These are phyloP conservation scores for Lamellibrachia luymesi DNA, from an alignment of 1,140 invertebrate genomes.

Conservation along the genomic window DNA sequence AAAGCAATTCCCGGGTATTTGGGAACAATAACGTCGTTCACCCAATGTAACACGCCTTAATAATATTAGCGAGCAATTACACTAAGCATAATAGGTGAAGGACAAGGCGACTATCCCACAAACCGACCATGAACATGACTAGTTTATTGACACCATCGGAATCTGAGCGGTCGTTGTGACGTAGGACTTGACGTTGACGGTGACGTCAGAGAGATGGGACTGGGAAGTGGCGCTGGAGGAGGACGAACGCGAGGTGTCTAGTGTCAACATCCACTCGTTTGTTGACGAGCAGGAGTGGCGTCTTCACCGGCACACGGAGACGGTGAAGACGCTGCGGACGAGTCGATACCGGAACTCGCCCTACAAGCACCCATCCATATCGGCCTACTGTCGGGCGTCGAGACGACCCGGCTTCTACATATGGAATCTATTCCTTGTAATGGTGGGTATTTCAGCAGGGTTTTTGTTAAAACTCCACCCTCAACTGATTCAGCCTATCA, in stretches of 20 bases:
- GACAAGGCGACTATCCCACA: too few relatives aligned
- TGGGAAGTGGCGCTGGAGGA: conserved; percentile 53
- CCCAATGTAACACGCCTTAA: too few relatives aligned
- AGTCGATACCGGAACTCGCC: conserved; percentile 41
- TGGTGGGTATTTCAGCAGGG: conserved; percentile 49
- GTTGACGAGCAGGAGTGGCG: conserved; percentile 58
- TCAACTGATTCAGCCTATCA: too few relatives aligned
- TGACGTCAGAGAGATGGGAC: conserved; percentile 52
- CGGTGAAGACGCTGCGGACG: conserved; percentile 37
- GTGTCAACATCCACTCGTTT: conserved; percentile 56
- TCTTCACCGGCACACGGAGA: conserved; percentile 55
- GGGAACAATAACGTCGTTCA: too few relatives aligned
- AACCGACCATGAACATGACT: too few relatives aligned
- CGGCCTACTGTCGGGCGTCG: conserved; percentile 55
- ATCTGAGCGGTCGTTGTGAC: background rate
- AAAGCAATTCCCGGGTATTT: too few relatives aligned
- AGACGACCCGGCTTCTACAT: conserved; percentile 52
- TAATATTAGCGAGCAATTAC: too few relatives aligned
- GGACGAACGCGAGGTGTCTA: conserved; percentile 50
- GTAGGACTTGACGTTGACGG: conserved; percentile 56
- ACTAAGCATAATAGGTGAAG: too few relatives aligned
- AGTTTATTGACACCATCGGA: too few relatives aligned
- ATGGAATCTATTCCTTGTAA: conserved; percentile 33
- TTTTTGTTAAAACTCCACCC: background rate
- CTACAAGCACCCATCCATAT: conserved; percentile 43